Conservation (phyloP, 1,140 invertebrate genomes). For the Euura lappo region DNA sequence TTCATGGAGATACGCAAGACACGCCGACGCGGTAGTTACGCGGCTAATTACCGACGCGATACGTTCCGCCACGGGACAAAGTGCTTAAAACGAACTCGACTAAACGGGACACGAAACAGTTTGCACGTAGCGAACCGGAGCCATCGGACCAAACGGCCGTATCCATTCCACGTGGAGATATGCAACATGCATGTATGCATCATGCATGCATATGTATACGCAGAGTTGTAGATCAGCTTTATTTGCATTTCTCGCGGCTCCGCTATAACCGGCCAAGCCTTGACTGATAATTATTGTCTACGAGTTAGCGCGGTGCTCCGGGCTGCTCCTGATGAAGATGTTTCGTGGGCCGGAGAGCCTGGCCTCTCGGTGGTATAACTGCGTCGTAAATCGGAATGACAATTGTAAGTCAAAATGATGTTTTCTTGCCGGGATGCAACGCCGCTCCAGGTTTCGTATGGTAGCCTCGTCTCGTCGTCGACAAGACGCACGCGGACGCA, state of each 20-base stretch:
- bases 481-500: background rate
- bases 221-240: slow-evolving; percentile 34
- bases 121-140: too few relatives aligned
- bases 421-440: background rate
- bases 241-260: slow-evolving; percentile 31
- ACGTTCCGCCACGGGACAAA: too few relatives aligned
- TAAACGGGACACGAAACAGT: too few relatives aligned
- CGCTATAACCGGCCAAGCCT: slow-evolving; percentile 26
- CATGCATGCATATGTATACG: background rate
- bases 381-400: slow-evolving; percentile 11
- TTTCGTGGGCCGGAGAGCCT: background rate
- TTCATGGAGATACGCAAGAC: background rate
- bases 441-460: background rate
- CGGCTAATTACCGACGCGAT: too few relatives aligned
- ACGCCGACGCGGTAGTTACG: too few relatives aligned
- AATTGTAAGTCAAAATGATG: slow-evolving; percentile 3
- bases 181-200: background rate
- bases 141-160: too few relatives aligned
- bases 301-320: slow-evolving; percentile 17
- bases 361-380: slow-evolving; percentile 1
- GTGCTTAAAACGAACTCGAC: too few relatives aligned
- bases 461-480: background rate
- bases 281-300: slow-evolving; percentile 39
- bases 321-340: slow-evolving; percentile 11
- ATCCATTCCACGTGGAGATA: too few relatives aligned